Base-by-base conservation (phyloP, 1,140 invertebrate genomes). In the Asobara japonica region DNA sequence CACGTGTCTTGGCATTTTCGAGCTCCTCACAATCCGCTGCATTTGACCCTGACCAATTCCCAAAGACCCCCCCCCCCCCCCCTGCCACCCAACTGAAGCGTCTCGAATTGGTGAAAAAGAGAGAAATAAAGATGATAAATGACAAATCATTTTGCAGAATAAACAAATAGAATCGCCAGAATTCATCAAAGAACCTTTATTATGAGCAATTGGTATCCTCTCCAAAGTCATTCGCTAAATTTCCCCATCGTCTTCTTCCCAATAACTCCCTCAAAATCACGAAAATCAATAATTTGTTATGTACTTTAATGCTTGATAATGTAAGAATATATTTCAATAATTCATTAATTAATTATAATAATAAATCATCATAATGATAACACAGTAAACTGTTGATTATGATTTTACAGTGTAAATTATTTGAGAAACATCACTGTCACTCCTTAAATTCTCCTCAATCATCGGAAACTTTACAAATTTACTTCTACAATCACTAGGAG, bases 241-340 rank as follows among this genome's bases (percentile, higher is more conserved):
- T n/a, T n/a, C n/a, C n/a, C n/a, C n/a, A n/a, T n/a, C n/a, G n/a
- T 11, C 31, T 33, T 11, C 31, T 33, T 33, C 31, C 31, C 4
- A 11, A 11, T 4, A 33, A 33, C 11, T 33, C 11, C 31, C 5
- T 11, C 31, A 33, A 33, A 6, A 6, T 11, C 4, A 33, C 11
- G 31, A 33, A 33, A 33, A 33, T 33, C 4, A 33, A 33, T 33
- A 83, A 82, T 76, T 77, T 82, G 82, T 80, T 81, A 82, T 82
- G 71, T 48, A 69, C 13, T 10, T 56, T 3, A 56, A 73, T 77
- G 41, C 77, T 79, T 80, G 36, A 77, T 78, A 79, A 78, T 82
- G 77, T 82, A 82, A 83, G 80, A 84, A 82, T 82, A 83, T 82
- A 79, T 82, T 73, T 77, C 68, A 69, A 73, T 69, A 61, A 73